A percentile compares a stretch with the other conserved stretches of the same genome.
Evolutionary conservation across 2,888 invertebrate genomes (phyloP).

Genomic region (Sinohyriopsis cumingii): DNA sequence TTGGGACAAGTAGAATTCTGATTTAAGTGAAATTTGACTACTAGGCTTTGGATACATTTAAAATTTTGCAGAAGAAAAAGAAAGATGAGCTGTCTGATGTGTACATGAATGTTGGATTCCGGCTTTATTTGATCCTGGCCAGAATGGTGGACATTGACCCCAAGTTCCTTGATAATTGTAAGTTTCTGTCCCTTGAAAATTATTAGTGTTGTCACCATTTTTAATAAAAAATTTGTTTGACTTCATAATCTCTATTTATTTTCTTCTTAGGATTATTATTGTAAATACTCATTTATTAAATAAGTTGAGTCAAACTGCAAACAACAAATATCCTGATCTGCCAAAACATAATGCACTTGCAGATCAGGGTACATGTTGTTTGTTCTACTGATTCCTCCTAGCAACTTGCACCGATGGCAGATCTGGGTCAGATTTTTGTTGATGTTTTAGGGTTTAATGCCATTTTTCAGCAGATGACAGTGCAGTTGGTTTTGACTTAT

Average conservation of each 20-base stretch:
- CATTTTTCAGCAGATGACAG: too few relatives aligned
- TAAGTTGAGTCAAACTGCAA: too few relatives aligned
- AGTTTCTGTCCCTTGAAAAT: slow-evolving; percentile 11
- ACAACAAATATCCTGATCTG: too few relatives aligned
- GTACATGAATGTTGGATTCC: slow-evolving; percentile 69
- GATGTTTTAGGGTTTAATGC: too few relatives aligned
- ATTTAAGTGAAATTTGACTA: neutral
- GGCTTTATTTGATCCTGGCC: slow-evolving; percentile 67
- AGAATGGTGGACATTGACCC: slow-evolving; percentile 68
- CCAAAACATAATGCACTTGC: too few relatives aligned
- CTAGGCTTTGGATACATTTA: too few relatives aligned
- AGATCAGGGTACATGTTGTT: too few relatives aligned
- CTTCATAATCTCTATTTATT: neutral
- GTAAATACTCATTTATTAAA: neutral
- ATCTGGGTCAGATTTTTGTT: too few relatives aligned
- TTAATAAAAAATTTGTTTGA: too few relatives aligned
- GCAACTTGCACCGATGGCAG: too few relatives aligned
- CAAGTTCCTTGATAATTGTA: slow-evolving; percentile 50
- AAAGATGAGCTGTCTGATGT: slow-evolving; percentile 57
- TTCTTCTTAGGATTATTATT: neutral
- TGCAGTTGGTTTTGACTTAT: too few relatives aligned
- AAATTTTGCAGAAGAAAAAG: slow-evolving; percentile 48
- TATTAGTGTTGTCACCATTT: neutral
- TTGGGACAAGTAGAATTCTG: neutral
- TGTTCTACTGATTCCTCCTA: too few relatives aligned